Evolutionary conservation across 2,113 vertebrate species (phyloP), one percentile per base, ranked within the genome.

Genomic region (Tetrax tetrax): DNA sequence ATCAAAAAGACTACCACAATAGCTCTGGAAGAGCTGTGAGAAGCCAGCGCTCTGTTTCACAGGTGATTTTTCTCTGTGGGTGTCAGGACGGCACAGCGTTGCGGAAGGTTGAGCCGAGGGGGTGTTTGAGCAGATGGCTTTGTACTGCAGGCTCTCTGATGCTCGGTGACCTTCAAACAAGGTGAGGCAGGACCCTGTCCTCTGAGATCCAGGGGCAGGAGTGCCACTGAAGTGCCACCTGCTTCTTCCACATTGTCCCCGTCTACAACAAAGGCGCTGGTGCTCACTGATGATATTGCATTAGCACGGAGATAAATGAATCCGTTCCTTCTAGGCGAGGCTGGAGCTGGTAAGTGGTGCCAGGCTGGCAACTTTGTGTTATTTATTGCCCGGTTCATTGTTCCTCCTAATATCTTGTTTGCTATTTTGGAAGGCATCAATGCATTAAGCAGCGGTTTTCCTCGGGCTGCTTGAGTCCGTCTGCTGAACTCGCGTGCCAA

Each of bases 61-160:
- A 56, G 69, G 51, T 90, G 56, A 31, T 5, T 69, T 96, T 90
- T 89, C 69, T 71, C 90, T 0, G 7, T 38, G 37, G 89, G 76
- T 0, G 4, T 69, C 14, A 7, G 71, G 38, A 74, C 1, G 0
- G 57, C 71, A 29, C 53, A 0, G 0, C 0, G 1, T 45, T 2
- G 3, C 2, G 6, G 22, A 19, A 21, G 31, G 24, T 51, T 85
- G 64, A 21, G 56, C 27, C 0, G 1, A 41, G 80, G 64, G 74
- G 57, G 43, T 64, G 61, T 47, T 63, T n/a, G 54, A 94, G 82
- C 83, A 91, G 70, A 77, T 90, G 87, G 35, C 31, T 96, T 87
- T 53, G 64, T 74, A 1, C 41, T 78, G 38, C 64, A 33, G 28
- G 13, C 37, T 81, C 61, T 72, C 47, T 90, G 75, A 57, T 70